phyloP scores from a whole-genome alignment of 2,888 invertebrate species.

The Spisula solida region DNA sequence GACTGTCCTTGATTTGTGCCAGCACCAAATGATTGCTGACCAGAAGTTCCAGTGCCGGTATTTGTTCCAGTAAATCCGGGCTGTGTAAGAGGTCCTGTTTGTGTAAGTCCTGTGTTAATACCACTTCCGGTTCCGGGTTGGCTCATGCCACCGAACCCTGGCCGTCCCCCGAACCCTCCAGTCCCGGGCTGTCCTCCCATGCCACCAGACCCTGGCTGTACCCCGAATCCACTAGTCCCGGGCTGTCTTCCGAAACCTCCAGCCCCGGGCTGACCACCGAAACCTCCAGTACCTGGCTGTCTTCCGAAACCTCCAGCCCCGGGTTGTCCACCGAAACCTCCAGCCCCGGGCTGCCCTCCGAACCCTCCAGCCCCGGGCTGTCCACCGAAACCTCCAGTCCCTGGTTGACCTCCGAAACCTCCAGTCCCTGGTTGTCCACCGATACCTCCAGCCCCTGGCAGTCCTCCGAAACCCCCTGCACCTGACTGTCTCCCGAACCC shows the following conservation, averaged over 20 bases:
- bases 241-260: constrained; percentile 3
- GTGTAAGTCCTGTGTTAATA: constrained; percentile 27
- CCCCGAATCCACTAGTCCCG: background rate
- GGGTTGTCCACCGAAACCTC: background rate
- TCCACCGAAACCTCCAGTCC: background rate
- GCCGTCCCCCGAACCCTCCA: background rate
- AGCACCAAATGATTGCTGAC: constrained; percentile 48
- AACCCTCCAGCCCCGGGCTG: background rate
- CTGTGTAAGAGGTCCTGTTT: constrained; percentile 7
- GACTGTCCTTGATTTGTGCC: constrained; percentile 53
- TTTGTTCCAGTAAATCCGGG: constrained; percentile 31
- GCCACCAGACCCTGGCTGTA: constrained; percentile 17
- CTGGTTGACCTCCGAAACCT: background rate
- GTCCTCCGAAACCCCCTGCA: background rate
- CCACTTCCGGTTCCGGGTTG: constrained; percentile 26
- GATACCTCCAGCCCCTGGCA: background rate
- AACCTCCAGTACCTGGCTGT: background rate
- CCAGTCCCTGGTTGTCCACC: background rate
- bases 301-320: background rate
- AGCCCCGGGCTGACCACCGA: constrained; percentile 13
- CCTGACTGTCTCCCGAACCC: background rate
- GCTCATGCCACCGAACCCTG: constrained; percentile 8
- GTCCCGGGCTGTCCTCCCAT: background rate
- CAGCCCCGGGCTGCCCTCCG: background rate
- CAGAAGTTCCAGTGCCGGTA: constrained; percentile 12